A percentile compares a stretch with the other conserved stretches of the same genome.
These are phyloP conservation scores for Nymphalis io DNA, from an alignment of 1,140 invertebrate species.

Conservation along the genomic window DNA sequence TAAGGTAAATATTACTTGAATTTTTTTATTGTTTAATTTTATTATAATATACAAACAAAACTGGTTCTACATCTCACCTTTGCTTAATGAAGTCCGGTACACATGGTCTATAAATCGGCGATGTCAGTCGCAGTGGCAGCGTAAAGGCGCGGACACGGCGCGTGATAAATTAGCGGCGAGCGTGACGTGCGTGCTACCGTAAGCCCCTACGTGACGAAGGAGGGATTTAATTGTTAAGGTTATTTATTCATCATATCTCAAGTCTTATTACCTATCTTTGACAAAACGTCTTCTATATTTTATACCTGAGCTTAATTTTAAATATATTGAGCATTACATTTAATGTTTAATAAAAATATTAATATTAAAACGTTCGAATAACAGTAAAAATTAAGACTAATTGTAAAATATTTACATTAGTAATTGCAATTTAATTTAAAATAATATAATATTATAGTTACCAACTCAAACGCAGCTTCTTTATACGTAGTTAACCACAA, in stretches of 20 bases:
- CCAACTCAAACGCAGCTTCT: conserved; percentile 47
- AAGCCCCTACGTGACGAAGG: conserved; percentile 29
- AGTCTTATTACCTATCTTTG: not conserved
- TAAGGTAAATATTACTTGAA: too few relatives aligned
- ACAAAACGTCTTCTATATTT: not conserved
- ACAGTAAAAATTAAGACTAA: too few relatives aligned
- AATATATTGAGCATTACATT: too few relatives aligned
- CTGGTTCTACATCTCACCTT: not conserved
- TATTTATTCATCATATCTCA: conserved; percentile 25
- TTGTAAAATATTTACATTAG: not conserved
- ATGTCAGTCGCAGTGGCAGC: conserved; percentile 17
- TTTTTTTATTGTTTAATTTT: too few relatives aligned
- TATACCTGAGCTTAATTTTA: too few relatives aligned
- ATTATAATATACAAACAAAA: not conserved
- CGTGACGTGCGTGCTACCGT: conserved; percentile 38
- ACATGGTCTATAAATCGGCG: conserved; percentile 10
- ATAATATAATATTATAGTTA: conserved; percentile 18
- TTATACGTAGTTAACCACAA: conserved; percentile 63
- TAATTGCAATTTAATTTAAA: conserved; percentile 2
- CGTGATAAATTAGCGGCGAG: conserved; percentile 35
- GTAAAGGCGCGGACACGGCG: conserved; percentile 30
- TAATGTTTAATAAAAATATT: too few relatives aligned
- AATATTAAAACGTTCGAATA: too few relatives aligned
- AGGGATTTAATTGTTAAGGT: conserved; percentile 34
- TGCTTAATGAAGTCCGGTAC: conserved; percentile 2